Evolutionary conservation across 1,140 invertebrate species (phyloP).

Genomic region (Pemphigus obesinymphae): DNA sequence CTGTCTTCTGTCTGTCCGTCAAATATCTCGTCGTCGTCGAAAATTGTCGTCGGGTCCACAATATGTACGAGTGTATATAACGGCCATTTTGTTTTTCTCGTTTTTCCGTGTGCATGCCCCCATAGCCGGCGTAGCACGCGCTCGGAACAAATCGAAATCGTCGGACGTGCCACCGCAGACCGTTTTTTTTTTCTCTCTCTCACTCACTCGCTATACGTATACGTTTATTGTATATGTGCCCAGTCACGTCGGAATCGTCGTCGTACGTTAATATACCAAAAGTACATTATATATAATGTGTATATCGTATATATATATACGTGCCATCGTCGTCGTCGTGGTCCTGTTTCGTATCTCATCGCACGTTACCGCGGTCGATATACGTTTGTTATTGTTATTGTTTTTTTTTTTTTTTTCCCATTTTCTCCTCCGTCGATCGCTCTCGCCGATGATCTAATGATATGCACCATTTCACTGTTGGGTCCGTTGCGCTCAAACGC

Average conservation of each 20-base stretch:
- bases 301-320: background rate
- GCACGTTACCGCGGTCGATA: background rate
- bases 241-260: constrained; percentile 8
- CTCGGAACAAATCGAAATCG: constrained; percentile 38
- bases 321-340: constrained; percentile 1
- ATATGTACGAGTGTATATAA: background rate
- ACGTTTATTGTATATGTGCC: background rate
- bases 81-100: constrained; percentile 21
- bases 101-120: background rate
- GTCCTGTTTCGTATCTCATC: constrained; percentile 1
- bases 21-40: background rate
- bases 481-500: constrained; percentile 37
- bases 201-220: background rate
- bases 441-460: constrained; percentile 21
- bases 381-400: background rate
- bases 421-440: background rate
- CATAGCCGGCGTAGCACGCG: constrained; percentile 27
- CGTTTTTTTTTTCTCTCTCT: background rate
- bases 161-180: constrained; percentile 37
- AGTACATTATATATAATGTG: too few species aligned
- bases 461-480: constrained; percentile 39
- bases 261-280: background rate
- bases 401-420: constrained; percentile 3
- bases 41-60: background rate
- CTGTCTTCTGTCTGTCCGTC: background rate